Evolutionary conservation across 2,113 vertebrate genomes (phyloP), one percentile per base, ranked within the genome.

Genomic region (Pluvialis apricaria): DNA sequence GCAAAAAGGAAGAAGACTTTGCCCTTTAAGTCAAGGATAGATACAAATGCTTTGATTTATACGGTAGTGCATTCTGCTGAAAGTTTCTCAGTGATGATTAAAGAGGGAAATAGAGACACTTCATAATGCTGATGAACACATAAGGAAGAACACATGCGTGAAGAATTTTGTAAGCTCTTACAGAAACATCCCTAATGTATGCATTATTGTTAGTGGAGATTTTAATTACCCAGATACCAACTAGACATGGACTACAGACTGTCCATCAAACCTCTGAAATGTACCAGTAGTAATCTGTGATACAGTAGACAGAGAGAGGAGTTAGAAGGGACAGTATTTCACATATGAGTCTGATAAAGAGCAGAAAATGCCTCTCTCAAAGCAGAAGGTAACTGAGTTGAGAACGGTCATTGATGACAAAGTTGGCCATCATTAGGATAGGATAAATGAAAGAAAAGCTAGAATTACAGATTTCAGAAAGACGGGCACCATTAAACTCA

Each of bases 61-160:
- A 32, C 47, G 24, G 45, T 6, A 57, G 17, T 8, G 6, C 0
- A 0, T 32, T 65, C 64, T 87, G 65, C 34, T 82, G 65, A 40
- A 70, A 49, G 36, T 32, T 78, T 40, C 60, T 58, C 11, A 7
- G 28, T 40, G 31, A 28, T n/a, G 6, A 58, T n/a, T 90, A 25
- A 61, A 78, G n/a, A 55, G 22, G 70, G 82, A 93, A 92, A 76
- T 2, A 62, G 42, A 66, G 15, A 36, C 5, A 40, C 3, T 49
- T 73, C 31, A 11, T 42, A 51, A 62, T 16, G 17, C 11, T 69
- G 42, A 32, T 70, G 60, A 61, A 36, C 20, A 49, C 4, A 21
- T 8, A 11, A 45, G 29, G 61, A 80, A 76, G 31, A 71, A 36
- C 6, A 76, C 8, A 28, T 4, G 7, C 13, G 31, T 15, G 17